Conservation (phyloP, 2,888 invertebrate genomes). For the Agrilus cyanescens region DNA sequence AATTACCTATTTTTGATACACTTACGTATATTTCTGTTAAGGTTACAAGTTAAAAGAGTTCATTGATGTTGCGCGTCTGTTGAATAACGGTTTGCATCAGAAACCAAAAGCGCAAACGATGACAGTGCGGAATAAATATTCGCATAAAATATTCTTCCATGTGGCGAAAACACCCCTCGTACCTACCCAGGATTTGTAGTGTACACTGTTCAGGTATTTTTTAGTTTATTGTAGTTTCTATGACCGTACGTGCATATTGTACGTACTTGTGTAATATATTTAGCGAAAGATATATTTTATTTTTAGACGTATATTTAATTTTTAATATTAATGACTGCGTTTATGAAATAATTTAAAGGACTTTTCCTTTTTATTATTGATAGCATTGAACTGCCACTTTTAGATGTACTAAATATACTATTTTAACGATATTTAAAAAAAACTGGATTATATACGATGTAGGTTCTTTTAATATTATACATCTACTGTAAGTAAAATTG, state of each 20-base stretch:
- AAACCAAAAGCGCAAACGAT: conserved; percentile 69
- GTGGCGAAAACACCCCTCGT: conserved; percentile 72
- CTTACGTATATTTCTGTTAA: conserved; percentile 25
- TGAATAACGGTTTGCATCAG: conserved; percentile 67
- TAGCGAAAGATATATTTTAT: neutral
- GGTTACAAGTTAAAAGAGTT: conserved; percentile 70
- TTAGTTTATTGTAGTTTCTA: neutral
- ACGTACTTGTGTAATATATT: neutral
- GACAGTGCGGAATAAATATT: conserved; percentile 87
- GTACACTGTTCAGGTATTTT: neutral
- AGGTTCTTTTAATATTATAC: too few species aligned
- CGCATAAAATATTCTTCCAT: conserved; percentile 86
- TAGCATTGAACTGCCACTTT: too few species aligned
- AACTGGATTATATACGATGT: too few species aligned
- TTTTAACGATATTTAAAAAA: too few species aligned
- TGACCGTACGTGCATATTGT: neutral
- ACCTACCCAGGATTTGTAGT: conserved; percentile 23
- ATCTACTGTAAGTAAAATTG: too few species aligned
- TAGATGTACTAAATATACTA: too few species aligned
- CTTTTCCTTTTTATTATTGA: neutral
- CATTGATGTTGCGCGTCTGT: conserved; percentile 51
- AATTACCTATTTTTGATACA: too few species aligned
- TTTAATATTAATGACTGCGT: neutral
- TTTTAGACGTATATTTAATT: neutral
- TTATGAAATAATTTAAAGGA: neutral